Evolutionary conservation across 2,797 vertebrate genomes (phyloP), one percentile per base, ranked within the genome.

Genomic region (Cheirogaleus major): DNA sequence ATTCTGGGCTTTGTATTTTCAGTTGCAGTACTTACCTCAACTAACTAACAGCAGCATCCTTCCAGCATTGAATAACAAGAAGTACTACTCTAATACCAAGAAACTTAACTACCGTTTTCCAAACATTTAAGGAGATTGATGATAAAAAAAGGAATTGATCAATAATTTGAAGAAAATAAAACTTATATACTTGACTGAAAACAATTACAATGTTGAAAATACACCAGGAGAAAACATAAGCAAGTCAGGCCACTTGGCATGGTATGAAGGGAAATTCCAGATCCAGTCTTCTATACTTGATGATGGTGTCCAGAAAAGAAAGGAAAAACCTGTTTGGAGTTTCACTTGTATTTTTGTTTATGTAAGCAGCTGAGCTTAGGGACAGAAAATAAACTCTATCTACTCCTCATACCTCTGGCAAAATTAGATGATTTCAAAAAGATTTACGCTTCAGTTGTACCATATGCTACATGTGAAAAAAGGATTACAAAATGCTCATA

Each of bases 61-160:
- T 91, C 99, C 99, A 50, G 98, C 99, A 27, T 86, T 99, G 99
- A 99, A 99, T 93, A 99, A 98, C 96, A 99, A 99, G 98, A 99
- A 99, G 94, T 98, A 99, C 98, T 99, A 98, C 98, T 99, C 97
- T 98, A 99, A 99, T 97, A 98, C 99, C 83, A 99, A 98, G 97
- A 99, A 99, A 98, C 98, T 99, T 79, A 99, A 99, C 98, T 99
- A 99, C 94, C 99, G 98, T 92, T 99, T 99, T 5, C 99, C 99
- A 12, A 99, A 99, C 98, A 99, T 99, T 98, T 99, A 98, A 98
- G 45, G 1, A 90, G 41, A 75, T 38, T 13, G 50, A 35, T n/a
- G 80, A 95, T 55, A 25, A 61, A 78, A 80, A 72, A 80, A 69
- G 13, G 91, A 95, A 11, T n/a, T 67, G 6, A 55, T 70, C 7